Evolutionary conservation across 2,888 invertebrate genomes (phyloP).

Genomic region (Pristionchus exspectatus): DNA sequence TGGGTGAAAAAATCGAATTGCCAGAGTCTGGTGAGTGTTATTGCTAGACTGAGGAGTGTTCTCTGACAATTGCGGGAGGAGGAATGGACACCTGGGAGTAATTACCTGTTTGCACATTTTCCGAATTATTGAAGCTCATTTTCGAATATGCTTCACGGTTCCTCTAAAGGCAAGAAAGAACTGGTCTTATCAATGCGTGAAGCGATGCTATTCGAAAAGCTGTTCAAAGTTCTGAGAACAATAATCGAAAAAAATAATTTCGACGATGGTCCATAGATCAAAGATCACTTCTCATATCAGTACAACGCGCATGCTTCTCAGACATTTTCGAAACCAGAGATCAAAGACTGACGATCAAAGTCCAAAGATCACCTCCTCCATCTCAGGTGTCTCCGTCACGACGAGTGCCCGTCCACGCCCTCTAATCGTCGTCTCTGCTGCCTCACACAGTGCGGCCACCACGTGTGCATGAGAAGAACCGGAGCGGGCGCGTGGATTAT

Average conservation of each 20-base stretch:
- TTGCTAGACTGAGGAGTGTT: no score
- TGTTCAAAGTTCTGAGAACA: background rate
- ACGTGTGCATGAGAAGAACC: conserved; percentile 51
- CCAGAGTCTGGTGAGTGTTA: no score
- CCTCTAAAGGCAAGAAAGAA: no score
- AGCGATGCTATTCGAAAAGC: no score
- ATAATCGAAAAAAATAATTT: background rate
- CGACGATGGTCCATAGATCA: background rate
- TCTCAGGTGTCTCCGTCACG: conserved; percentile 55
- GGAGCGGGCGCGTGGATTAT: conserved; percentile 36
- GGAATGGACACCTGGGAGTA: no score
- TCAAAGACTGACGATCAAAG: background rate
- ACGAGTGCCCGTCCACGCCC: conserved; percentile 55
- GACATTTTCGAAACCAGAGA: background rate
- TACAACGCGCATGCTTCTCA: no score
- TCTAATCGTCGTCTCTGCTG: conserved; percentile 52
- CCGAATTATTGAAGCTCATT: no score
- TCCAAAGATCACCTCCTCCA: background rate
- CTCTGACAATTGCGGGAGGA: no score
- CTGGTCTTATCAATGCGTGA: no score
- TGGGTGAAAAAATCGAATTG: no score
- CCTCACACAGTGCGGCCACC: conserved; percentile 53
- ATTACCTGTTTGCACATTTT: no score
- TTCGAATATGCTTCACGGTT: no score
- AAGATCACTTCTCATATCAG: background rate